Percentiles rank a stretch among this genome's conserved stretches.
Conservation (phyloP, 1,140 invertebrate genomes). For the Orius insidiosus region DNA sequence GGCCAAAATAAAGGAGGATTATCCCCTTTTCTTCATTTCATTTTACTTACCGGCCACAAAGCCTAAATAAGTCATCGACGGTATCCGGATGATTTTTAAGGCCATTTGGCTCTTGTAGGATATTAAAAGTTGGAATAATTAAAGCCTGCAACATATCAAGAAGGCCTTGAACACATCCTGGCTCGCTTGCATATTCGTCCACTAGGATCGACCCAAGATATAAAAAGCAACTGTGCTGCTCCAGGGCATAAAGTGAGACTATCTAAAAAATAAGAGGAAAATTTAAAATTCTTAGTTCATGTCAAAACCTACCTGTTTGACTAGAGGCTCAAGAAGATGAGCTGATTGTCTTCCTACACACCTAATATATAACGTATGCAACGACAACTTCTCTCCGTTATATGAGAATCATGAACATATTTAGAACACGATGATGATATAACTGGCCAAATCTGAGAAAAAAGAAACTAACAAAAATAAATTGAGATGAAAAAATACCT, state of each 20-base stretch:
- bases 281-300: no score
- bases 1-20: no score
- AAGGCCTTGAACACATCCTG: conserved; percentile 50
- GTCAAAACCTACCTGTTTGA: conserved; percentile 45
- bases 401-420: conserved; percentile 63
- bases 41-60: conserved; percentile 61
- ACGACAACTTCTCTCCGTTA: conserved; percentile 84
- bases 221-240: conserved; percentile 85
- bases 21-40: no score
- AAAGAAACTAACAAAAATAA: not conserved
- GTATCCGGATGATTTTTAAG: conserved; percentile 88
- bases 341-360: conserved; percentile 64
- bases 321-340: conserved; percentile 59
- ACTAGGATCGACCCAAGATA: conserved; percentile 91
- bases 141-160: conserved; percentile 77
- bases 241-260: conserved; percentile 58
- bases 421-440: conserved; percentile 56
- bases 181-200: conserved; percentile 72
- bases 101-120: conserved; percentile 57
- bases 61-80: conserved; percentile 88
- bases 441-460: conserved; percentile 59
- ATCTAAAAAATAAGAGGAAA: conserved; percentile 47
- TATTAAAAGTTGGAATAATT: conserved; percentile 63
- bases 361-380: conserved; percentile 77
- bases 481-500: conserved; percentile 36